These are phyloP conservation scores for Euzetes globulus DNA, from an alignment of 2,888 invertebrate species.

Conservation along the genomic window DNA sequence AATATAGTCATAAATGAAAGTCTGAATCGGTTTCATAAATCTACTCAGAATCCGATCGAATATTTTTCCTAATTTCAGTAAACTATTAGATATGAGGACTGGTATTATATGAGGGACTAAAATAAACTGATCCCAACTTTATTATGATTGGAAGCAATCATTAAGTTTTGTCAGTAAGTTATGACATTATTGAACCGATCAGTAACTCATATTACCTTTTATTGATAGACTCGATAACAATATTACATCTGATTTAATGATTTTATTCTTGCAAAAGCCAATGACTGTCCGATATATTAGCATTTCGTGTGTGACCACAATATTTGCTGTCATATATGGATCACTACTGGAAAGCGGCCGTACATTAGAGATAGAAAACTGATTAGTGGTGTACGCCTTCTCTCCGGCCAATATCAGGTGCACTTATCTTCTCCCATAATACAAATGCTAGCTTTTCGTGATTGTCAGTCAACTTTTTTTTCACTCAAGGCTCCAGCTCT, in stretches of 20 bases:
- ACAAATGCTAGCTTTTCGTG: not conserved
- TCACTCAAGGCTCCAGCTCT: not conserved
- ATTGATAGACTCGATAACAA: not conserved
- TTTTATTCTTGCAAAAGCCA: not conserved
- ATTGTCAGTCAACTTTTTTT: not conserved
- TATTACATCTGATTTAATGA: not conserved
- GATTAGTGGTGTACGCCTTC: not conserved
- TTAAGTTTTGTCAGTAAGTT: constrained; percentile 2
- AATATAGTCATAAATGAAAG: not conserved
- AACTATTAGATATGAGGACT: too few species aligned
- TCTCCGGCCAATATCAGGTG: not conserved
- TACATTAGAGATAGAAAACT: not conserved
- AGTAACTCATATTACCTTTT: not conserved
- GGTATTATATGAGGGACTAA: too few species aligned
- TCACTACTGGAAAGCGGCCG: not conserved
- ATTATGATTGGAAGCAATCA: constrained; percentile 1
- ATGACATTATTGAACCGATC: not conserved
- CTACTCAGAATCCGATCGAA: too few species aligned
- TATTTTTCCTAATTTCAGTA: too few species aligned
- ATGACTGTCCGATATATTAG: not conserved
- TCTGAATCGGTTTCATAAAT: not conserved
- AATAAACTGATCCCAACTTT: not conserved
- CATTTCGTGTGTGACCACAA: constrained; percentile 3
- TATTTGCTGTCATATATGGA: constrained; percentile 2
- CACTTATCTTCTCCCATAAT: not conserved